A percentile compares a stretch with the other conserved stretches of the same genome.
Evolutionary conservation across 1,140 invertebrate genomes (phyloP).

Genomic region (Lamellibrachia luymesi): DNA sequence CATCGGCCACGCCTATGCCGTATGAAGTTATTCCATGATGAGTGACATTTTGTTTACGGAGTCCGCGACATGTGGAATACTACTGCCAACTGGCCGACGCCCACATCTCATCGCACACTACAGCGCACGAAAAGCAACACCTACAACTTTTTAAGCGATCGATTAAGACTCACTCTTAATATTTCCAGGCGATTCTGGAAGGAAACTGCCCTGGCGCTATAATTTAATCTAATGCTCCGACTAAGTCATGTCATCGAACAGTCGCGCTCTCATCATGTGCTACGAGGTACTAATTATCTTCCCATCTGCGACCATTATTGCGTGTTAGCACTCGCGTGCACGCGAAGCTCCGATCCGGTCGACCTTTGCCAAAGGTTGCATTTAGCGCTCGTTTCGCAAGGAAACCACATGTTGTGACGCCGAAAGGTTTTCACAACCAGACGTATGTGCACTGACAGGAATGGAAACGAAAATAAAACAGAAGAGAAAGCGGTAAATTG

Average conservation of each 20-base stretch:
- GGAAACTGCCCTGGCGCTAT: neutral
- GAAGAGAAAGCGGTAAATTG: neutral
- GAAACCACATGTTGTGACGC: neutral
- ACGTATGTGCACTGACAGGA: neutral
- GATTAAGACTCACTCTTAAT: neutral
- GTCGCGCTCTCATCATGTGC: neutral
- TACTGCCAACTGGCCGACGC: neutral
- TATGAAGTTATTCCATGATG: neutral
- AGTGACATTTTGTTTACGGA: neutral
- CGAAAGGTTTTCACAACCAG: neutral
- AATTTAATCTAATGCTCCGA: neutral
- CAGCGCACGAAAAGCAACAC: neutral
- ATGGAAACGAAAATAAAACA: neutral
- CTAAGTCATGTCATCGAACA: neutral
- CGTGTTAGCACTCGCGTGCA: neutral
- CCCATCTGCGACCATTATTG: neutral
- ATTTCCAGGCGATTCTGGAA: neutral
- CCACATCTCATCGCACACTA: neutral
- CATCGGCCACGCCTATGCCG: neutral
- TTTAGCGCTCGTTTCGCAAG: neutral
- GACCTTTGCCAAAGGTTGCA: constrained; percentile 3
- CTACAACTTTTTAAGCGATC: neutral
- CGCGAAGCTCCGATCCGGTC: neutral
- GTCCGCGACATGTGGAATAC: neutral
- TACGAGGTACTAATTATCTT: neutral